Evolutionary conservation across 1,140 invertebrate genomes (phyloP).

Genomic region (Drosophila nikananu): DNA sequence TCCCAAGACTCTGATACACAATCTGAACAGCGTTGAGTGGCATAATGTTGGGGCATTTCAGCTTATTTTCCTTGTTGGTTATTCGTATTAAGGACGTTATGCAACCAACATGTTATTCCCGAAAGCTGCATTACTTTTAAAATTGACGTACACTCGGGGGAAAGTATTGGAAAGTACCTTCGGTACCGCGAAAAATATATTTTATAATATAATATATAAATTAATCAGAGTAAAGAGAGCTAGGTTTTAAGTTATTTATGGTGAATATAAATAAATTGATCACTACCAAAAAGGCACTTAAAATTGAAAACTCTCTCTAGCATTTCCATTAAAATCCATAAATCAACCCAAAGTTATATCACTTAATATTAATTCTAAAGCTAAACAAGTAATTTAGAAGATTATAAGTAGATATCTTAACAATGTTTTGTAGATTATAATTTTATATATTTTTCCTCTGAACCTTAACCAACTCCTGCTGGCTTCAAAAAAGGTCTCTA

Average conservation of each 20-base stretch:
- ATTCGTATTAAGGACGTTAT: conserved; percentile 42
- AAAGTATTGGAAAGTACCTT: not conserved
- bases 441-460: not conserved
- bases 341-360: too few species aligned
- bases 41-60: conserved; percentile 56
- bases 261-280: too few species aligned
- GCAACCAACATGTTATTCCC: conserved; percentile 42
- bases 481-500: not conserved
- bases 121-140: conserved; percentile 12
- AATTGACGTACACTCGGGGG: not conserved
- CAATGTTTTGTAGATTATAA: not conserved
- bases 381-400: not conserved
- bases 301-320: too few species aligned
- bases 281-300: too few species aligned
- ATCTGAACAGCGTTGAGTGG: conserved; percentile 45
- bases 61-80: conserved; percentile 28
- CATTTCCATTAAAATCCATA: too few species aligned
- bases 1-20: conserved; percentile 6
- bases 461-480: not conserved
- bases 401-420: not conserved
- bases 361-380: too few species aligned
- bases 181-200: too few species aligned
- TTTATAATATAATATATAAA: too few species aligned
- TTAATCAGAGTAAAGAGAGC: too few species aligned
- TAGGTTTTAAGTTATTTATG: too few species aligned